phyloP scores from a whole-genome alignment of 2,888 invertebrate species.

The Lasioglossum calceatum region DNA sequence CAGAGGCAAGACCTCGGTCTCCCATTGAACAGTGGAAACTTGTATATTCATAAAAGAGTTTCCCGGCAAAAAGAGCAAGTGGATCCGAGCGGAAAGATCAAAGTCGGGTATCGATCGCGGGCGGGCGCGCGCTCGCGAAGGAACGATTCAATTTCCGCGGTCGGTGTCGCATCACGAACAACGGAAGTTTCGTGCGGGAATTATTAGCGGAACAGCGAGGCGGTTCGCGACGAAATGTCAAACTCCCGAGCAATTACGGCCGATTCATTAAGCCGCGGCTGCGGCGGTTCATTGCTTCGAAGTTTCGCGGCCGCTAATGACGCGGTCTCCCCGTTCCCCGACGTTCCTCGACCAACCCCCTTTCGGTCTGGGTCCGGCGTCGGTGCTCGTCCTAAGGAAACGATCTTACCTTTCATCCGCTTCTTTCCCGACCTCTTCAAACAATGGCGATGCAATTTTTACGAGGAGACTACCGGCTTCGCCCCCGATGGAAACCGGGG shows the following conservation, averaged over 20 bases:
- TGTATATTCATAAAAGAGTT: background rate
- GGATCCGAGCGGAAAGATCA: background rate
- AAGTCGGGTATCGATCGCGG: background rate
- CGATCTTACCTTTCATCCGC: slow-evolving; percentile 62
- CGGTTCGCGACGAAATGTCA: slow-evolving; percentile 60
- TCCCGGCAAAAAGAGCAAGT: background rate
- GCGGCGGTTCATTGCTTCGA: slow-evolving; percentile 58
- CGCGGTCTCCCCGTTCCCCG: slow-evolving; percentile 21
- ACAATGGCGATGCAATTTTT: slow-evolving; percentile 66
- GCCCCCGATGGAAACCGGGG: slow-evolving; percentile 21
- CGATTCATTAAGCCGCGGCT: slow-evolving; percentile 59
- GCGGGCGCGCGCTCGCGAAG: background rate
- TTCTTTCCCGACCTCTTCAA: slow-evolving; percentile 53
- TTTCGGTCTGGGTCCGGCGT: background rate
- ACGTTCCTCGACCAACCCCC: background rate
- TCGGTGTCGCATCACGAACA: slow-evolving; percentile 11
- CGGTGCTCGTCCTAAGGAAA: slow-evolving; percentile 46
- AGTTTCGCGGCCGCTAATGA: slow-evolving; percentile 63
- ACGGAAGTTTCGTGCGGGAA: slow-evolving; percentile 42
- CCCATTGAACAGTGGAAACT: slow-evolving; percentile 6
- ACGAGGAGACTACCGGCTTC: slow-evolving; percentile 54
- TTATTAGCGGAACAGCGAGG: slow-evolving; percentile 52
- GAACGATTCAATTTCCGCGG: slow-evolving; percentile 28
- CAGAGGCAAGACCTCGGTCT: background rate
- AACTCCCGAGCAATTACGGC: slow-evolving; percentile 62